phyloP scores from a whole-genome alignment of 2,797 vertebrate species.

The Stomatorhinus walkeri region DNA sequence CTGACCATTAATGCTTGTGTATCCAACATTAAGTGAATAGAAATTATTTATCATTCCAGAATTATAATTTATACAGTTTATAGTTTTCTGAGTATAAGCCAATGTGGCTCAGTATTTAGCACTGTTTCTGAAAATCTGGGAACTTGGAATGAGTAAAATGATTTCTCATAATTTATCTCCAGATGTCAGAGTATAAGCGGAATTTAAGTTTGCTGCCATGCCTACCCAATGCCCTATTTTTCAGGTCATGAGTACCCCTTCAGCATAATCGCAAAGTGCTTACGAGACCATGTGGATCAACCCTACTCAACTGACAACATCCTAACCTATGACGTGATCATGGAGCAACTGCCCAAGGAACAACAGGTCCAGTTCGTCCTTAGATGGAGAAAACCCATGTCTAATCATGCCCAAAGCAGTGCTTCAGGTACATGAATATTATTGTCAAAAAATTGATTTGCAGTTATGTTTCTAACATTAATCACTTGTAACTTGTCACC shows the following conservation, averaged over 20 bases:
- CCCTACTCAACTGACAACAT: constrained; percentile 42
- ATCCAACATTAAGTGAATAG: background rate
- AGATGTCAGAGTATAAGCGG: background rate
- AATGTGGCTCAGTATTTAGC: background rate
- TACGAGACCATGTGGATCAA: constrained; percentile 45
- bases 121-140: background rate
- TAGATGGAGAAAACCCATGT: constrained; percentile 45
- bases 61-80: background rate
- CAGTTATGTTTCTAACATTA: background rate
- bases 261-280: constrained; percentile 51
- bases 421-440: background rate
- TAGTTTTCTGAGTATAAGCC: background rate
- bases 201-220: background rate
- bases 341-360: constrained; percentile 50
- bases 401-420: constrained; percentile 47
- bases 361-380: constrained; percentile 56
- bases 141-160: background rate
- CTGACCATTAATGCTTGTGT: background rate
- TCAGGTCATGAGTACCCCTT: constrained; percentile 65
- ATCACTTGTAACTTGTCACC: background rate
- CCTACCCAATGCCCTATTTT: background rate
- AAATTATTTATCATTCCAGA: background rate
- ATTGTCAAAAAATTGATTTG: background rate
- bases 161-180: background rate
- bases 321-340: constrained; percentile 37